phyloP scores from a whole-genome alignment of 2,113 vertebrate genomes.

The Phyllostomus discolor region DNA sequence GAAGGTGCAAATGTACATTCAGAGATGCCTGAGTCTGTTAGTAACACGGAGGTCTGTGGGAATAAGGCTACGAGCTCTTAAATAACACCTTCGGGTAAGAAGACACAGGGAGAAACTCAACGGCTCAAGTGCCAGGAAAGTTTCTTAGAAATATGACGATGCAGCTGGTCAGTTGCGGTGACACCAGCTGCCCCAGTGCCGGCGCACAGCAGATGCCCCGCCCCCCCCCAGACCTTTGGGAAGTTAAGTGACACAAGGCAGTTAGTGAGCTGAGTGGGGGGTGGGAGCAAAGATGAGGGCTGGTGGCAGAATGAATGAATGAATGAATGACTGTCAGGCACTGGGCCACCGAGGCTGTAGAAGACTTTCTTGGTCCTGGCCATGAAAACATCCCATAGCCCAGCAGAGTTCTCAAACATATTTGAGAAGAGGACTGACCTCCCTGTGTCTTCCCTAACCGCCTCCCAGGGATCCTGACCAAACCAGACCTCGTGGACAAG shows the following conservation, averaged over 20 bases:
- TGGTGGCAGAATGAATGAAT: too few species aligned
- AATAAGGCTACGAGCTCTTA: accelerated
- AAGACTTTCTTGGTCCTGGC: neutral
- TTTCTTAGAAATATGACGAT: neutral
- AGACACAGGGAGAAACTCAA: neutral
- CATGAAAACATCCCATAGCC: neutral
- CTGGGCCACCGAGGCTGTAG: accelerated
- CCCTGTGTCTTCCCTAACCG: neutral
- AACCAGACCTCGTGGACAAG: conserved; percentile 87
- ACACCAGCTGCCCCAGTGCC: accelerated
- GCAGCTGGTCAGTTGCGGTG: accelerated
- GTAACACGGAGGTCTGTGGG: neutral
- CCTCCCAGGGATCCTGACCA: conserved; percentile 85
- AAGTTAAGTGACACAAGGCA: neutral
- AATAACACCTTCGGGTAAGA: neutral
- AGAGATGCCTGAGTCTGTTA: neutral
- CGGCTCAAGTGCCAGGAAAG: neutral
- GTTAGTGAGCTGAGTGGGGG: neutral
- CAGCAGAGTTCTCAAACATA: accelerated
- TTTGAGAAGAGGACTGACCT: neutral
- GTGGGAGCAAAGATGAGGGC: neutral
- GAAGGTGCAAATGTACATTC: neutral
- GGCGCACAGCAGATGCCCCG: too few species aligned
- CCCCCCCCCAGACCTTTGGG: neutral
- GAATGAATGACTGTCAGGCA: neutral